Percentiles rank a stretch among this genome's conserved stretches.
Conservation (phyloP, 30 jellyfish, hydroid and myxozoan genomes). For the Clytia hemisphaerica region DNA sequence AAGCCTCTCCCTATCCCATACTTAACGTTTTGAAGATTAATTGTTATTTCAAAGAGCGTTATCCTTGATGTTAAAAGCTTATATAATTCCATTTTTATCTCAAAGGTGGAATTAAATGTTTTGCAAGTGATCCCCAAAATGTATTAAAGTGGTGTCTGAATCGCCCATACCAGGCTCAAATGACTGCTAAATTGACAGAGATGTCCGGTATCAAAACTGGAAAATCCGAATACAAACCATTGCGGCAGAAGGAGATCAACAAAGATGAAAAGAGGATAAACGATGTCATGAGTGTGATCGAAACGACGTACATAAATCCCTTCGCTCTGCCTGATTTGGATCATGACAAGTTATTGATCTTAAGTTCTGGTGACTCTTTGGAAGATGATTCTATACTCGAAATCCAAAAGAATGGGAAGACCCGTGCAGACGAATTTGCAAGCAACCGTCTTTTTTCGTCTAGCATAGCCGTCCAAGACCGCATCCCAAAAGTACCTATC, state of each 20-base stretch:
- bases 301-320: slow-evolving; percentile 30
- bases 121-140: slow-evolving; percentile 26
- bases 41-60: too few species aligned
- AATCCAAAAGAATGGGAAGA: slow-evolving; percentile 25
- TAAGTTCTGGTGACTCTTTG: slow-evolving; percentile 23
- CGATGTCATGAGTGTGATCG: slow-evolving; percentile 14
- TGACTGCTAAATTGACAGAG: slow-evolving; percentile 12
- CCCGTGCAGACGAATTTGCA: slow-evolving; percentile 23
- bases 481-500: slow-evolving; percentile 2
- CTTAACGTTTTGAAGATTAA: too few species aligned
- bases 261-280: slow-evolving; percentile 24
- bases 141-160: slow-evolving; percentile 43
- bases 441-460: slow-evolving; percentile 1
- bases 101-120: slow-evolving; percentile 33
- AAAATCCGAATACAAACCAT: slow-evolving; percentile 11
- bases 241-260: slow-evolving; percentile 18
- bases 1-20: too few species aligned
- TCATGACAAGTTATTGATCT: slow-evolving; percentile 7
- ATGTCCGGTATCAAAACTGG: slow-evolving; percentile 16
- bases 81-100: background rate
- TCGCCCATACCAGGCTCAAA: slow-evolving; percentile 32
- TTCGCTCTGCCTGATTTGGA: slow-evolving; percentile 35
- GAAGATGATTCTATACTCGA: background rate
- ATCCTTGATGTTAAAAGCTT: background rate
- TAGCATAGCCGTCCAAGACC: slow-evolving; percentile 7